A percentile compares a stretch with the other conserved stretches of the same genome.
phyloP scores from a whole-genome alignment of 2,113 vertebrate species.

The Odocoileus hemionus region DNA sequence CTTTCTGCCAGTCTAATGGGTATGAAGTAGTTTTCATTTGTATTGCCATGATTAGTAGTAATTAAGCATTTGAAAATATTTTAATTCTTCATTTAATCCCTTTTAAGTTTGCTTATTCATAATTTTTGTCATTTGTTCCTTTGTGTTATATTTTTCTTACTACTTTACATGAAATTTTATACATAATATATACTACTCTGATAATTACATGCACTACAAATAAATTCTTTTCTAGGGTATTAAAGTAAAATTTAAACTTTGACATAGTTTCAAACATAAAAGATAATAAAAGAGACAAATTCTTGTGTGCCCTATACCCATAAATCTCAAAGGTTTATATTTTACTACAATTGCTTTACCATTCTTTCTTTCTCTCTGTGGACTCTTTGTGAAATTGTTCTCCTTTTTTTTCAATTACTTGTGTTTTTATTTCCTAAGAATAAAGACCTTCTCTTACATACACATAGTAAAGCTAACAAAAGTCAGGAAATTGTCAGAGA shows the following conservation, averaged over 20 bases:
- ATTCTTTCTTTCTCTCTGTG: background rate
- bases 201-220: background rate
- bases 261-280: background rate
- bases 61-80: background rate
- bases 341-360: background rate
- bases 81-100: background rate
- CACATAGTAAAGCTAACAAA: background rate
- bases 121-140: background rate
- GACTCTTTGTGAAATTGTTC: background rate
- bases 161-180: background rate
- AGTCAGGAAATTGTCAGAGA: background rate
- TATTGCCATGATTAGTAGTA: background rate
- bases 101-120: background rate
- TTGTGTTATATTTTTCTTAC: background rate
- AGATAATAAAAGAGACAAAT: background rate
- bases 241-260: background rate
- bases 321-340: background rate
- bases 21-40: background rate
- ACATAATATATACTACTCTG: background rate
- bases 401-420: background rate
- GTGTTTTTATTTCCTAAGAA: background rate
- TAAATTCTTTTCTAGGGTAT: background rate
- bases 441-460: background rate
- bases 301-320: background rate
- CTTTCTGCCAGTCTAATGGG: background rate